Base-by-base conservation (phyloP, 2,888 invertebrate genomes). In the Plebejus argus region DNA sequence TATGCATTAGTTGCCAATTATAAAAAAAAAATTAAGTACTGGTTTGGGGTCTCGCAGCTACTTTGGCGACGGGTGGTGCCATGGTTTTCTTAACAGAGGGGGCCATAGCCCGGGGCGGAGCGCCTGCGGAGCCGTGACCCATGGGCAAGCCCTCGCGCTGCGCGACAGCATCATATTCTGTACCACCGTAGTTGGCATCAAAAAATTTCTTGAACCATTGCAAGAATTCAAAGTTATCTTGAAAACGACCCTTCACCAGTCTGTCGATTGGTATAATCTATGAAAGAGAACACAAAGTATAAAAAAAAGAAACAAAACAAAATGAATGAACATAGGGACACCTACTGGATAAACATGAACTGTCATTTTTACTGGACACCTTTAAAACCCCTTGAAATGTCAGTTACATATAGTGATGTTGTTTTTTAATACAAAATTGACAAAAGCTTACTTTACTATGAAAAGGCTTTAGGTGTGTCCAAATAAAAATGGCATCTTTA, bases 201-300 rank as follows among this genome's bases (percentile, higher is more conserved):
- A 99, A 99, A 95, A 99, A 99, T 94, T 99, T 99, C 96, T 99
- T 99, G 96, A 99, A 99, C 99, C 99, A 99, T 95, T 99, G 99
- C 86, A 99, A 97, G 95, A 99, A 99, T 94, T 99, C 99, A 96
- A 99, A 99, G 95, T 99, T 99, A 96, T 99, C 99, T 96, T 99
- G 99, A 95, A 99, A 99, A 86, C 98, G 97, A 92, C 98, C 99
- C 95, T 99, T 99, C 92, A 99, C 98, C 95, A 99, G 96, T 94
- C 95, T 97, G 95, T 98, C 98, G 90, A 98, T 98, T 85, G 98
- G 97, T 89, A 98, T 97, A 92, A 98, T 97, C 98, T 98, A 96
- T 88, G 95, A 95, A 93, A 91, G 89, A 93, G 92, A 91, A 84
- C 18, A 83, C 85, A 86, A 84, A 87, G 86, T 84, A 86, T 88